Percentiles rank a stretch among this genome's conserved stretches.
These are phyloP conservation scores for Thripadectes ignobilis DNA, from an alignment of 2,797 vertebrate genomes.

Conservation along the genomic window DNA sequence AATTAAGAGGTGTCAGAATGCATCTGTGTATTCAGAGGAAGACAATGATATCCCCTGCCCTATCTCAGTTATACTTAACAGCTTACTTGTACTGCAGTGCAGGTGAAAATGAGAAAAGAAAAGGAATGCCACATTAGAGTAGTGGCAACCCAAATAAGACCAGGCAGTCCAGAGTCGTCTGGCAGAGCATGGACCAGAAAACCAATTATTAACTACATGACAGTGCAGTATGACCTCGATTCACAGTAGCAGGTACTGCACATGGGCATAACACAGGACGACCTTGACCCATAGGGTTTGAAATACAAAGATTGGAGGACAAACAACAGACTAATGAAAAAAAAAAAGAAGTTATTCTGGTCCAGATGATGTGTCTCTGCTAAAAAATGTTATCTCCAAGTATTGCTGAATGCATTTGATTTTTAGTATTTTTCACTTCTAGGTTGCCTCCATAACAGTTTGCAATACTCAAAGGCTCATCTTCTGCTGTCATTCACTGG, in stretches of 20 bases:
- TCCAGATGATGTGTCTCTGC: background rate
- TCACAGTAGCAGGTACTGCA: background rate
- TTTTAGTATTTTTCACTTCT: background rate
- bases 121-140: background rate
- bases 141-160: background rate
- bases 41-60: background rate
- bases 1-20: conserved; percentile 29
- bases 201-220: background rate
- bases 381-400: background rate
- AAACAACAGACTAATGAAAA: background rate
- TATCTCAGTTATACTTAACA: background rate
- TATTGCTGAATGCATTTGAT: background rate
- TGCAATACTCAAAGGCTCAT: background rate
- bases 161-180: background rate
- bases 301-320: background rate
- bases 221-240: background rate
- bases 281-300: background rate
- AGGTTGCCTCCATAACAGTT: background rate
- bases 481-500: background rate
- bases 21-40: conserved; percentile 11
- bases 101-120: conserved; percentile 54
- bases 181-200: background rate
- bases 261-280: rapidly evolving
- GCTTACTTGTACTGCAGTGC: background rate
- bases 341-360: background rate